A percentile compares a stretch with the other conserved stretches of the same genome.
These are phyloP conservation scores for Chymomyza costata DNA, from an alignment of 1,140 invertebrate species.

Conservation along the genomic window DNA sequence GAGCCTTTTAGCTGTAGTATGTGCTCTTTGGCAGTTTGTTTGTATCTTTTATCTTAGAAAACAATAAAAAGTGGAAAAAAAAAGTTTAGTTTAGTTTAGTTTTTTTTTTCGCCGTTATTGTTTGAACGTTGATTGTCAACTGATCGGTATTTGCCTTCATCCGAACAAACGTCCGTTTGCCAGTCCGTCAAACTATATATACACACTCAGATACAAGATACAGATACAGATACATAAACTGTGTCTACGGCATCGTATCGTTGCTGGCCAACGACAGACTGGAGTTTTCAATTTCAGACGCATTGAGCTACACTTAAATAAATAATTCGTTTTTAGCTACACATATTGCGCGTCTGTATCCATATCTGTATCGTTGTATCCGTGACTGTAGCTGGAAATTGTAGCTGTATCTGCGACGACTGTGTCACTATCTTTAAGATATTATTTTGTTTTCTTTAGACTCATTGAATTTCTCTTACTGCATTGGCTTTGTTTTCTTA, in stretches of 20 bases:
- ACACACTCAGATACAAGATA: neutral
- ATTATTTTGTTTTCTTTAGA: conserved; percentile 42
- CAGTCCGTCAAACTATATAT: conserved; percentile 9
- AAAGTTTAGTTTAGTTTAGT: conserved; percentile 12
- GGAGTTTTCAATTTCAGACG: conserved; percentile 61
- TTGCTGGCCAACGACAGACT: neutral
- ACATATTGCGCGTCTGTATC: conserved; percentile 41
- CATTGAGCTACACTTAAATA: conserved; percentile 62
- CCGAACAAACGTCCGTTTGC: conserved; percentile 7
- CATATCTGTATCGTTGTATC: conserved; percentile 28
- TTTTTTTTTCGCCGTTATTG: conserved; percentile 43
- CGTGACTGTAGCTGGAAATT: conserved; percentile 1
- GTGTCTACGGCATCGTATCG: conserved; percentile 1
- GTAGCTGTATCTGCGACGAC: conserved; percentile 3
- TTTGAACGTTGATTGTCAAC: conserved; percentile 68
- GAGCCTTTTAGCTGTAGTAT: too few species aligned
- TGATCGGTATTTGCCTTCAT: conserved; percentile 54
- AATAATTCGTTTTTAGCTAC: conserved; percentile 50
- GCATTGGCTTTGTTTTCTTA: conserved; percentile 26
- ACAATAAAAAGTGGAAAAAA: conserved; percentile 34
- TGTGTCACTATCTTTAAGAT: conserved; percentile 25
- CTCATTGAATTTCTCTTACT: conserved; percentile 53
- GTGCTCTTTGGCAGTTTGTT: too few species aligned
- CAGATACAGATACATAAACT: conserved; percentile 10
- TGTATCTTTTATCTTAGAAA: conserved; percentile 59